Base-by-base conservation (phyloP, 2,113 vertebrate species). In the Paraplagusia blochii region DNA sequence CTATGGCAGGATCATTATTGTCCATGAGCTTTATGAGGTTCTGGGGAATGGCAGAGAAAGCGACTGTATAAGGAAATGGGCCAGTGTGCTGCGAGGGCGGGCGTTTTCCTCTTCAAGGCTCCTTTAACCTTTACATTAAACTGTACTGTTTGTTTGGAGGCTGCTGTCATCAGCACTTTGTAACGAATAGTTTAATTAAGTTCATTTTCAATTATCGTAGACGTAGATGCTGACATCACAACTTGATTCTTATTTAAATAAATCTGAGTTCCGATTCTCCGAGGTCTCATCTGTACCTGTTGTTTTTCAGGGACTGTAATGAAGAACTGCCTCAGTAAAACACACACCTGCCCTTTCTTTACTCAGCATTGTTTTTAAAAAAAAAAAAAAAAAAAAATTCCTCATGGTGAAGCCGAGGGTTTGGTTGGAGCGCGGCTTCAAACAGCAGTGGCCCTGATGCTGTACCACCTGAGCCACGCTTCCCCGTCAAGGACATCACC, bases 1-100 rank as follows among this genome's bases (percentile, higher is more conserved):
- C 88, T 92, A 88, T 89, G 80, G 93, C 90, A 85, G 91, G 87
- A 93, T 94, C 93, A 93, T 95, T 93, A 94, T 90, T 90, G 91
- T 83, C 89, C 90, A 84, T 87, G 75, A 70, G 77, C 93, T 95
- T 94, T 95, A 95, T 90, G 93, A 93, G 91, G 85, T 93, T 87
- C 85, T 74, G 86, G 88, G 22, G n/a, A 44, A 44, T 33, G 39
- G 51, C 51, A 19, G 91, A 88, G 89, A 82, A 72, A 77, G 78
- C 18, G 47, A 59, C 68, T 66, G 60, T 71, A 64, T 39, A 61
- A 43, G 67, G 29, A 69, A 76, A 66, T 55, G 63, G 88, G 81
- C 86, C 82, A 62, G 40, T 16, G 66, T 60, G 66, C 69, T n/a
- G 42, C 16, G 53, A 47, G 19, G 0, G 1, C 51, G 8, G n/a